Percentiles rank a stretch among this genome's conserved stretches.
Conservation (phyloP, 2,113 vertebrate species). For the Gorsachius goisagi region DNA sequence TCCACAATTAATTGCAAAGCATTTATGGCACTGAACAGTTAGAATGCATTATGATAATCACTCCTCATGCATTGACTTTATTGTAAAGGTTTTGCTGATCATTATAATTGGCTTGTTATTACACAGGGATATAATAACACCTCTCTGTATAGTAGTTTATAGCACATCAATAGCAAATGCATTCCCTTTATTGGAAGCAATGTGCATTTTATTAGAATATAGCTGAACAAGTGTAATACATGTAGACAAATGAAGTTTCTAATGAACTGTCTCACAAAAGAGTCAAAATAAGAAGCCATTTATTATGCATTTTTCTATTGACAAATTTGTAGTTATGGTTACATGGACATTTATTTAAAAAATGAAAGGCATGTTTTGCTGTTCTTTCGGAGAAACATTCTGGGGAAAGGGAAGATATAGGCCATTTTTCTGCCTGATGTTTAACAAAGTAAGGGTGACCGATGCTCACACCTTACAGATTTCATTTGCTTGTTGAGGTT, state of each 20-base stretch:
- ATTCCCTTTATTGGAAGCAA: constrained; percentile 65
- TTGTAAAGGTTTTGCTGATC: constrained; percentile 48
- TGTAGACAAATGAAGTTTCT: constrained; percentile 63
- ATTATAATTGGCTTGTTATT: constrained; percentile 69
- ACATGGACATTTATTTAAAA: background rate
- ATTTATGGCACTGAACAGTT: constrained; percentile 49
- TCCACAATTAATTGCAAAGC: constrained; percentile 64
- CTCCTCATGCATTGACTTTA: constrained; percentile 31
- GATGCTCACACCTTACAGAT: background rate
- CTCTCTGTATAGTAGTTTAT: constrained; percentile 62
- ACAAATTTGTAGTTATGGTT: background rate
- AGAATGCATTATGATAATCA: constrained; percentile 65
- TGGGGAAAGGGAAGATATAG: background rate
- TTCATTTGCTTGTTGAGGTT: background rate
- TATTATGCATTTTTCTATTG: constrained; percentile 30
- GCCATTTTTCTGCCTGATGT: background rate
- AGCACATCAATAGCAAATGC: constrained; percentile 68
- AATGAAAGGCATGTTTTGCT: background rate
- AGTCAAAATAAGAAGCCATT: constrained; percentile 28
- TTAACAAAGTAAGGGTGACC: background rate
- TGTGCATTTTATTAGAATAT: constrained; percentile 64
- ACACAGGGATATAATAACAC: constrained; percentile 68
- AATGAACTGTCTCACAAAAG: constrained; percentile 57
- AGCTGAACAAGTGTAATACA: constrained; percentile 59
- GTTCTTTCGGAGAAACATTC: background rate